Evolutionary conservation across 2,113 vertebrate genomes (phyloP), one percentile per base, ranked within the genome.

Genomic region (Petromus typicus): DNA sequence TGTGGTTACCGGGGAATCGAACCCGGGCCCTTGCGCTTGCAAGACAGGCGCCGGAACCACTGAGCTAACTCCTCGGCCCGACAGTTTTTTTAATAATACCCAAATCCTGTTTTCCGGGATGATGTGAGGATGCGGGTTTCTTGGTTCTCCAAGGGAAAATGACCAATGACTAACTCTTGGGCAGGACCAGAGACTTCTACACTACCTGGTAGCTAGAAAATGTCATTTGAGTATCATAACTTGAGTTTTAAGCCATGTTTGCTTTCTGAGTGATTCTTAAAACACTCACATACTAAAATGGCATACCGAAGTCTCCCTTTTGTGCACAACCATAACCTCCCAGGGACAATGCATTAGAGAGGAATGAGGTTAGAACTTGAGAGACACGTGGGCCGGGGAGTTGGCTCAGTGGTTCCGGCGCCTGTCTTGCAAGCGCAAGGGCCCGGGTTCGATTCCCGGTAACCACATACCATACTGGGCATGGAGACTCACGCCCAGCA

Each of bases 341-440:
- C 32, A 64, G 0, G 12, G 66, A 18, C 51, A 87, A 61, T 3
- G 30, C 7, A 34, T 17, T 2, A 76, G 59, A 90, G 32, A 92
- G 20, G 57, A 91, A 76, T 2, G 27, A 51, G 30, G 9, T 16
- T 2, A 34, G 25, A 45, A 43, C 32, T 40, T 6, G 54, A 54
- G 69, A 13, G 64, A 59, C 57, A 14, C 1, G 9, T 0, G 4
- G 3, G 40, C n/a, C n/a, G n/a, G n/a, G n/a, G n/a, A n/a, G n/a
- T n/a, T n/a, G n/a, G n/a, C n/a, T n/a, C n/a, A n/a, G n/a, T n/a
- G n/a, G n/a, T n/a, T n/a, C n/a, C n/a, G n/a, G n/a, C n/a, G n/a
- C n/a, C n/a, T n/a, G n/a, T n/a, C n/a, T n/a, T n/a, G n/a, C n/a
- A n/a, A n/a, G n/a, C n/a, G n/a, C n/a, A n/a, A n/a, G n/a, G n/a